phyloP scores from a whole-genome alignment of 2,888 invertebrate genomes.

The Campoplex capitator region DNA sequence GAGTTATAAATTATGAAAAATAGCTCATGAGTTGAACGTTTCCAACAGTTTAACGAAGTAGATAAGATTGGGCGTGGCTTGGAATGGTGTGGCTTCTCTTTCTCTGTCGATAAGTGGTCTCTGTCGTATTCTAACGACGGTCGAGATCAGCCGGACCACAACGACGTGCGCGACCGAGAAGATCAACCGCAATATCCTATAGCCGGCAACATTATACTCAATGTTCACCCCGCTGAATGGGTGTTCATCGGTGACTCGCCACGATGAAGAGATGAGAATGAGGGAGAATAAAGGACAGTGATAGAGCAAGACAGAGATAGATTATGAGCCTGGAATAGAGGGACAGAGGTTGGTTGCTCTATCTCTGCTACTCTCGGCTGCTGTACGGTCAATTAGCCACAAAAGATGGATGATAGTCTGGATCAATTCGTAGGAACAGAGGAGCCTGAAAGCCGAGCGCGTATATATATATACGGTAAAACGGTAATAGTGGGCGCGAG shows the following conservation, averaged over 20 bases:
- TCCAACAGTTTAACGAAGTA: constrained; percentile 48
- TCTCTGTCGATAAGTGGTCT: constrained; percentile 50
- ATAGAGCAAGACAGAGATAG: constrained; percentile 20
- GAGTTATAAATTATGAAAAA: constrained; percentile 1
- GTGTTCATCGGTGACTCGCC: constrained; percentile 32
- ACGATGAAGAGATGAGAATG: constrained; percentile 36
- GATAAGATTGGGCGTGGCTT: constrained; percentile 55
- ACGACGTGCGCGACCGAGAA: constrained; percentile 7
- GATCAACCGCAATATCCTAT: constrained; percentile 57
- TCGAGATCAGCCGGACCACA: constrained; percentile 39
- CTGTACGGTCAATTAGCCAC: constrained; percentile 67
- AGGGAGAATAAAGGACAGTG: constrained; percentile 11
- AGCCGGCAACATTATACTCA: constrained; percentile 50
- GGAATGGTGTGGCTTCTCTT: constrained; percentile 8
- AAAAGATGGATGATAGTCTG: constrained; percentile 67
- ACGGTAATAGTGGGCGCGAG: constrained; percentile 44
- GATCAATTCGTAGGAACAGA: constrained; percentile 61
- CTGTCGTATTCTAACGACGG: constrained; percentile 54
- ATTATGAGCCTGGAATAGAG: constrained; percentile 32
- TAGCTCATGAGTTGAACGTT: neutral
- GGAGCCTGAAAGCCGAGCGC: constrained; percentile 38
- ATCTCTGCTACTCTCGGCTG: constrained; percentile 50
- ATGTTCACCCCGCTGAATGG: constrained; percentile 43
- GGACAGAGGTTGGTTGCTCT: constrained; percentile 55
- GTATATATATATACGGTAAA: neutral